Evolutionary conservation across 2,797 vertebrate genomes (phyloP).

Genomic region (Cossypha niveicapilla): DNA sequence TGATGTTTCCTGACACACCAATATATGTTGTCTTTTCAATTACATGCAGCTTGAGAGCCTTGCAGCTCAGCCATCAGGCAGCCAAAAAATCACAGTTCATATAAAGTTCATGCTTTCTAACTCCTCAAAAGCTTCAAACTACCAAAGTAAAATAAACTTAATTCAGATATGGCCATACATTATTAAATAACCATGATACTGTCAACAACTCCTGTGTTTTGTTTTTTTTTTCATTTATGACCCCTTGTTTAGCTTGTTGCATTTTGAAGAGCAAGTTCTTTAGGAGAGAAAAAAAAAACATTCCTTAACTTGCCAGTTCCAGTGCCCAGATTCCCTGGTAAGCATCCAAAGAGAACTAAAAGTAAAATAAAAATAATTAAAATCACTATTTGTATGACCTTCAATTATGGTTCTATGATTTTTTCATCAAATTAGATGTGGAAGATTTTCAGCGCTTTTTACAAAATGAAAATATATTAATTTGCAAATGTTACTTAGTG

Average conservation of each 20-base stretch:
- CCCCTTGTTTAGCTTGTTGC: not conserved
- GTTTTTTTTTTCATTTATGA: not conserved
- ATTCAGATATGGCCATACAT: not conserved
- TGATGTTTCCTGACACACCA: slow-evolving; percentile 16
- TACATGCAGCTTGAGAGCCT: not conserved
- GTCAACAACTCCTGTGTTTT: not conserved
- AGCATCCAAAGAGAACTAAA: not conserved
- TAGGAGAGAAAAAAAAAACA: not conserved
- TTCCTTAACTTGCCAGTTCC: not conserved
- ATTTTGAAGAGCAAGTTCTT: not conserved
- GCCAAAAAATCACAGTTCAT: slow-evolving; percentile 13
- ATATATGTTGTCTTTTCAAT: slow-evolving; percentile 36
- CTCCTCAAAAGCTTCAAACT: not conserved
- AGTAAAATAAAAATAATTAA: not conserved
- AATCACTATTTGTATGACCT: not conserved
- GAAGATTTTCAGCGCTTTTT: not conserved
- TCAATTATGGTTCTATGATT: not conserved
- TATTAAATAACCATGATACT: not conserved
- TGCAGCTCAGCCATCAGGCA: not conserved
- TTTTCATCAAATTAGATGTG: not conserved
- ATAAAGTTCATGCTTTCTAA: slow-evolving; percentile 30
- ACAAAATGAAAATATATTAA: not conserved
- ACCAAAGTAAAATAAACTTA: not conserved
- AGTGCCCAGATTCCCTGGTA: not conserved
- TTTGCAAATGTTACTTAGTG: not conserved